Evolutionary conservation across 2,888 invertebrate species (phyloP), one percentile per base, ranked within the genome.

Genomic region (Pocota personata): DNA sequence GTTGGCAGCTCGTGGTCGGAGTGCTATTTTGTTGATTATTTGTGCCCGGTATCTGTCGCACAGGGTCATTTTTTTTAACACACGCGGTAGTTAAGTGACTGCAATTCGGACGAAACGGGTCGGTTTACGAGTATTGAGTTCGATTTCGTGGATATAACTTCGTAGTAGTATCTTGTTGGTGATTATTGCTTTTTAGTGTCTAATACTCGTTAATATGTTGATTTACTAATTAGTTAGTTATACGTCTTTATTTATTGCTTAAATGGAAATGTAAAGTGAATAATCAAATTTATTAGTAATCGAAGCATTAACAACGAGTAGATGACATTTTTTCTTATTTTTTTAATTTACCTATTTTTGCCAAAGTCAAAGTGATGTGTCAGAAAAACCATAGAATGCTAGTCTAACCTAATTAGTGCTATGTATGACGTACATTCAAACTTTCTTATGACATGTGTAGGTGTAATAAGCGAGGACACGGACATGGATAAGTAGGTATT

Each of bases 401-500:
- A 46, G 43, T 64, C 57, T 84, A 84, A 84, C 79, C 75, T 69
- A 84, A 84, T 84, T 84, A 84, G 83, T 64, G 27, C 16, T 21
- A 21, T 75, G 75, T 21, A 21, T 75, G 75, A 57, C 57, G 19
- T 62, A 69, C 32, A 40, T 12, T 62, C 62, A 14, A 21, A 21
- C 30, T 14, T 27, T 60, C 50, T 60, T 73, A 35, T 48, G 66
- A 35, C 46, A 12, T 48, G 8, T 62, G 24, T 27, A 55, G 52
- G 60, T 52, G 27, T 27, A 60, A 52, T 50, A 76, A 76, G 24
- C 40, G 14, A 19, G 12, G 21, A n/a, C 7, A 32, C 10, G 30
- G 40, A 37, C 14, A 66, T 72, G 71, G 72, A 82, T 66, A 72
- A 52, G 60, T 78, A 60, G 43, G 71, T 64, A 57, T 73, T 58